Evolutionary conservation across 23 tunicate species (phyloP).

Genomic region (Ciona savignyi): DNA sequence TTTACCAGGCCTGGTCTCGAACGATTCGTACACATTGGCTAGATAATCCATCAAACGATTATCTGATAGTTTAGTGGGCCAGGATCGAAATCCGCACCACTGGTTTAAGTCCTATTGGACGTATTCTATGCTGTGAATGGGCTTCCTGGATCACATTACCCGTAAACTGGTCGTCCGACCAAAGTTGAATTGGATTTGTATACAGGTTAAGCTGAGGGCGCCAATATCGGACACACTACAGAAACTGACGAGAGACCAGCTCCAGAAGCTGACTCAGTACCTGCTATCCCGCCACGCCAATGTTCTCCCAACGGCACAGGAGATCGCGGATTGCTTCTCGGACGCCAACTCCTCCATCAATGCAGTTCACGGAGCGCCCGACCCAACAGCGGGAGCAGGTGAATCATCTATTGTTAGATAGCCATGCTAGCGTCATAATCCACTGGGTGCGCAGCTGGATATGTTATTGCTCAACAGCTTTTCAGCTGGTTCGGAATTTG

Average conservation of each 20-base stretch:
- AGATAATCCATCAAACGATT: too few relatives aligned
- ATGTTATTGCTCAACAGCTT: too few relatives aligned
- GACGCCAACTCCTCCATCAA: slow-evolving; percentile 52
- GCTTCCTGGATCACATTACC: too few relatives aligned
- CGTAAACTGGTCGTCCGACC: too few relatives aligned
- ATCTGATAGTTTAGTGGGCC: too few relatives aligned
- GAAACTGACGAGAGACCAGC: slow-evolving; percentile 71
- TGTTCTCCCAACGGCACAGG: slow-evolving; percentile 72
- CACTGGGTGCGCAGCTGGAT: background rate
- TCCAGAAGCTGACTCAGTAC: slow-evolving; percentile 71
- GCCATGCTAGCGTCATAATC: background rate
- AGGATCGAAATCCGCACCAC: too few relatives aligned
- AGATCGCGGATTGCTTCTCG: slow-evolving; percentile 50
- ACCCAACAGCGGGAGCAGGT: slow-evolving; percentile 90
- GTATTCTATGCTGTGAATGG: too few relatives aligned
- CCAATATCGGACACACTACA: slow-evolving; percentile 79
- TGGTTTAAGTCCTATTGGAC: too few relatives aligned
- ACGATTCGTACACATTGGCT: too few relatives aligned
- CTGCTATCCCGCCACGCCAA: slow-evolving; percentile 43
- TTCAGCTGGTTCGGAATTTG: too few relatives aligned
- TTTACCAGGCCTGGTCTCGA: too few relatives aligned
- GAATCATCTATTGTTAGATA: background rate
- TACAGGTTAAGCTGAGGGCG: slow-evolving; percentile 54
- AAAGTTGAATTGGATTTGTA: too few relatives aligned
- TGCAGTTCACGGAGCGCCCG: slow-evolving; percentile 66